These are phyloP conservation scores for Pollenia griseotomentosa DNA, from an alignment of 2,888 invertebrate species.

Conservation along the genomic window DNA sequence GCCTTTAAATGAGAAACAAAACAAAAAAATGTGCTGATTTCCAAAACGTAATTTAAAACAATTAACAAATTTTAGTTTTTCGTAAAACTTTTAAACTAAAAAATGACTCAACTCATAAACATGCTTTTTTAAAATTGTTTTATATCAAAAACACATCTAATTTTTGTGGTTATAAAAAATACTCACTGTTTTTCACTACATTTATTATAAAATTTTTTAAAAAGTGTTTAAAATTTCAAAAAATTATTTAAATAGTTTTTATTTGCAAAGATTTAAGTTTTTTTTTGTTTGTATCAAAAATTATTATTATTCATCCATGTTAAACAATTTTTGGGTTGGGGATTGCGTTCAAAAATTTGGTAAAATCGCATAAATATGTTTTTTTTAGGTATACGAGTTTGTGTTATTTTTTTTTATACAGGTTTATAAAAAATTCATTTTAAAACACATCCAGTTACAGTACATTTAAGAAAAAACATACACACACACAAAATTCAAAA, in stretches of 20 bases:
- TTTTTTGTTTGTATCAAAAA: constrained; percentile 54
- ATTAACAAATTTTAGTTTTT: background rate
- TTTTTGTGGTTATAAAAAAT: constrained; percentile 75
- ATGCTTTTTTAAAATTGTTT: constrained; percentile 71
- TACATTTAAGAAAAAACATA: constrained; percentile 67
- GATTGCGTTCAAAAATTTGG: constrained; percentile 73
- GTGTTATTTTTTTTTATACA: constrained; percentile 48
- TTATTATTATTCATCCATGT: constrained; percentile 71
- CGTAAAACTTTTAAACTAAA: constrained; percentile 1
- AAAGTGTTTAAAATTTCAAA: constrained; percentile 62
- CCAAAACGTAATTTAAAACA: no score
- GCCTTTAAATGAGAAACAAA: no score
- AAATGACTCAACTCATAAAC: constrained; percentile 55
- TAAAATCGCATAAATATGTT: constrained; percentile 51
- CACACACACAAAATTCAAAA: constrained; percentile 73
- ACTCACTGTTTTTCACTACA: constrained; percentile 84
- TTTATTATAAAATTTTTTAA: constrained; percentile 73
- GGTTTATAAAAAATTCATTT: constrained; percentile 60
- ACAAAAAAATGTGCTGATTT: constrained; percentile 5
- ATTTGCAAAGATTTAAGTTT: constrained; percentile 14
- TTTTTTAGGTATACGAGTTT: constrained; percentile 33
- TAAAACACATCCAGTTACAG: constrained; percentile 70
- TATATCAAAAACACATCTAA: constrained; percentile 57
- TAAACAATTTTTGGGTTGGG: constrained; percentile 53
- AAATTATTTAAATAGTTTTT: constrained; percentile 46